Conservation (phyloP, 2,888 invertebrate genomes). For the Stenichneumon culpator region DNA sequence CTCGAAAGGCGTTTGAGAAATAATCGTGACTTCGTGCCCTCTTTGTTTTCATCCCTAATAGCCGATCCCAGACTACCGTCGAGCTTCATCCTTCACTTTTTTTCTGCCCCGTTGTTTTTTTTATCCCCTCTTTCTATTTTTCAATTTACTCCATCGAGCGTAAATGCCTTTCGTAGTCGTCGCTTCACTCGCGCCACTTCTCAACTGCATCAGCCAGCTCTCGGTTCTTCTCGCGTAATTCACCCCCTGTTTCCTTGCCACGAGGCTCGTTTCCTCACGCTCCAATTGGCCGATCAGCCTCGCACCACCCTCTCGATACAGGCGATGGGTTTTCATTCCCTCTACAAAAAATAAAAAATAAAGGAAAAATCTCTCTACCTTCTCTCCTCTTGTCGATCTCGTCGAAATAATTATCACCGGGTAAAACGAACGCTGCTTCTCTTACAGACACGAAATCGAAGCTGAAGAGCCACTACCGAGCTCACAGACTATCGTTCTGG, state of each 20-base stretch:
- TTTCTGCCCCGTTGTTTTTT: slow-evolving; percentile 9
- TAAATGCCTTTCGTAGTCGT: slow-evolving; percentile 32
- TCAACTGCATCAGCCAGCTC: slow-evolving; percentile 19
- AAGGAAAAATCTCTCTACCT: neutral
- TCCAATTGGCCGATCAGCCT: slow-evolving; percentile 41
- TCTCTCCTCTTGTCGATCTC: slow-evolving; percentile 1
- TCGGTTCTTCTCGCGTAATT: slow-evolving; percentile 7
- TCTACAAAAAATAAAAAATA: neutral
- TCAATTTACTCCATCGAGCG: slow-evolving; percentile 61
- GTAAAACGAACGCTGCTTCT: slow-evolving; percentile 30
- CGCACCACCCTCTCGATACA: slow-evolving; percentile 9
- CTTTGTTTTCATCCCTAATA: slow-evolving; percentile 27
- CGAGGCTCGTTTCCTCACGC: slow-evolving; percentile 42
- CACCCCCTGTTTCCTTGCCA: slow-evolving; percentile 19
- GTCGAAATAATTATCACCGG: slow-evolving; percentile 20
- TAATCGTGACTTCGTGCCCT: slow-evolving; percentile 25
- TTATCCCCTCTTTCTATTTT: slow-evolving; percentile 31
- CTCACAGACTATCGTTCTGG: slow-evolving; percentile 97
- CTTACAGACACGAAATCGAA: slow-evolving; percentile 94
- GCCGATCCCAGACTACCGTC: slow-evolving; percentile 4
- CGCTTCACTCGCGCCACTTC: slow-evolving; percentile 4
- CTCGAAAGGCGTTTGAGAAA: slow-evolving; percentile 31
- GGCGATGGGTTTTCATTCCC: neutral
- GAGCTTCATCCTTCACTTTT: slow-evolving; percentile 27
- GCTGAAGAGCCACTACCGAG: slow-evolving; percentile 96